A percentile compares a stretch with the other conserved stretches of the same genome.
Conservation (phyloP, 2,797 vertebrate genomes). For the Capromys pilorides region DNA sequence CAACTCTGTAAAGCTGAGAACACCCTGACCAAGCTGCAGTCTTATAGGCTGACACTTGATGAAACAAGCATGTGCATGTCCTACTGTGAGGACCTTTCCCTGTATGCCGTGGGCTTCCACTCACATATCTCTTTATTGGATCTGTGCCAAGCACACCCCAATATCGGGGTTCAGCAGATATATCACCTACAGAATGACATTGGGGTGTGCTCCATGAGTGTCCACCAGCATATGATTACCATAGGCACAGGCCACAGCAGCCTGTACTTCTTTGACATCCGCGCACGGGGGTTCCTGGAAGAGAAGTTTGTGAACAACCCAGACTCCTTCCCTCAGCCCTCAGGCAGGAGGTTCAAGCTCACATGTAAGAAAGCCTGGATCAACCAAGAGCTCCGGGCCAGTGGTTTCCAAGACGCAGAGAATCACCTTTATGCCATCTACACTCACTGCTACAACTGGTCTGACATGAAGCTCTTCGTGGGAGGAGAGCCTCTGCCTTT, state of each 20-base stretch:
- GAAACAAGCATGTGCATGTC: slow-evolving; percentile 96
- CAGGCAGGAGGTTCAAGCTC: slow-evolving; percentile 84
- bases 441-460: slow-evolving; percentile 59
- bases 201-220: neutral
- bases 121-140: neutral
- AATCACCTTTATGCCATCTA: slow-evolving; percentile 91
- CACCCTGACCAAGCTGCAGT: slow-evolving; percentile 76
- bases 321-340: neutral
- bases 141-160: neutral
- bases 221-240: neutral
- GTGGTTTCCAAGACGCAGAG: slow-evolving; percentile 94
- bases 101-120: slow-evolving; percentile 17
- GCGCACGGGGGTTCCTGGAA: neutral
- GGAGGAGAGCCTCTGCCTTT: slow-evolving; percentile 96
- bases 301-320: neutral
- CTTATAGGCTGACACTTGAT: slow-evolving; percentile 93
- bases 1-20: slow-evolving; percentile 24
- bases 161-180: neutral
- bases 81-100: slow-evolving; percentile 90
- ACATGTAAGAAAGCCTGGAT: slow-evolving; percentile 86
- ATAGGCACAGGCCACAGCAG: neutral
- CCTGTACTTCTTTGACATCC: neutral
- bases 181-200: rapidly evolving
- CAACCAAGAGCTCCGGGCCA: slow-evolving; percentile 86
- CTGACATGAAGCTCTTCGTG: slow-evolving; percentile 94